Evolutionary conservation across 1,140 invertebrate genomes (phyloP), one percentile per base, ranked within the genome.

Genomic region (Caenorhabditis inopinata): DNA sequence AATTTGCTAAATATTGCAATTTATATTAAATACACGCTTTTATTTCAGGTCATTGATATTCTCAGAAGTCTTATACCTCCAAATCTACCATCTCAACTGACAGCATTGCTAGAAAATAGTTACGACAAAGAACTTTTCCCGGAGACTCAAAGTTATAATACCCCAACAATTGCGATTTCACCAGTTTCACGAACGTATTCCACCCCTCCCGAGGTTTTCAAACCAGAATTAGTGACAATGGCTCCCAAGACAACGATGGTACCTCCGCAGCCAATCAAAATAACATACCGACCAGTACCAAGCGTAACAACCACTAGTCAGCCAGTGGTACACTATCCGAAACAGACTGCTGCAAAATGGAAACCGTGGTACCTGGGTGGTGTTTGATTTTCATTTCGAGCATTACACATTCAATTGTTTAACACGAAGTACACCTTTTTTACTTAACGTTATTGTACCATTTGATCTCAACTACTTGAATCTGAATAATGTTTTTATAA

Each of bases 301-400:
- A 38, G 18, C 9, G 14, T 18, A 12, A 35, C 75, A 53, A 76
- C 45, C 0, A 49, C 45, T n/a, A n/a, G n/a, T 3, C 45, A 49
- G 9, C 46, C 23, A 47, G 9, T 75, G 1, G 42, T 75, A 6
- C 42, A 9, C 21, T 46, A 78, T 42, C 46, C 49, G 27, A 5
- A n/a, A 21, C 29, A 21, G 48, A 27, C 74, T 0, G 45, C 58
- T 38, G 53, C 25, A 7, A 81, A 81, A 48, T 81, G 80, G 80
- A 76, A 68, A 35, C 80, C 80, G 14, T 81, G 80, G 80, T 81
- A 81, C 25, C 21, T 77, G 1, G 80, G 80, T 21, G 80, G 80
- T 35, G 32, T 45, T 9, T 68, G 27, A 68, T 32, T 7, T 3
- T 16, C 0, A 3, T 38, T 18, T 0, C n/a, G 7, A 21, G 3